Percentiles rank a stretch among this genome's conserved stretches.
phyloP scores from a whole-genome alignment of 30 jellyfish, hydroid and myxozoan genomes.

The Hydractinia symbiolongicarpus region DNA sequence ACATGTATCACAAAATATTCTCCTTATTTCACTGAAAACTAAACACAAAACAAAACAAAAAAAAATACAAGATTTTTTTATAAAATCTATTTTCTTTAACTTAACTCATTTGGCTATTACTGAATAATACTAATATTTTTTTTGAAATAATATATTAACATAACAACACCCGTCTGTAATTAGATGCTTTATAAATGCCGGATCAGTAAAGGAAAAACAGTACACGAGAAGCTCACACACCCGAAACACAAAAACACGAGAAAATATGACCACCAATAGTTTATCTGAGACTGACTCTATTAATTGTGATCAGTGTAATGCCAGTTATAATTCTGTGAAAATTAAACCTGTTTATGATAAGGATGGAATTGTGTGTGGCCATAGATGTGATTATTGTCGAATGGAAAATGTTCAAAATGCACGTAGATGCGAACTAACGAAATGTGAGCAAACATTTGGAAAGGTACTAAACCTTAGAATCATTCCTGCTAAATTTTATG shows the following conservation, averaged over 20 bases:
- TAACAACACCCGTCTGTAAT: too few species aligned
- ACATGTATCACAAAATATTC: too few species aligned
- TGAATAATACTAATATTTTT: too few species aligned
- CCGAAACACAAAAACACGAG: neutral
- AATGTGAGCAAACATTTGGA: slow-evolving; percentile 50
- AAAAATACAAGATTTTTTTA: too few species aligned
- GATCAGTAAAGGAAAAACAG: too few species aligned
- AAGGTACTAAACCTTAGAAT: slow-evolving; percentile 56
- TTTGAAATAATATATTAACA: too few species aligned
- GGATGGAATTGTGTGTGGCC: slow-evolving; percentile 48
- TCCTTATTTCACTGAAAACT: too few species aligned
- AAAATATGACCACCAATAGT: slow-evolving; percentile 8
- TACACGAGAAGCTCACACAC: neutral
- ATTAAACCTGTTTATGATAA: slow-evolving; percentile 43
- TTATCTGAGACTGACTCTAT: slow-evolving; percentile 41
- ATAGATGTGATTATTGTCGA: slow-evolving; percentile 51
- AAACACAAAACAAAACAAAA: too few species aligned
- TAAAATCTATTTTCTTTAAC: too few species aligned
- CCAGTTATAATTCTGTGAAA: slow-evolving; percentile 25
- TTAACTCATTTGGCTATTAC: too few species aligned
- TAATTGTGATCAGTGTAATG: slow-evolving; percentile 60
- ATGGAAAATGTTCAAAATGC: slow-evolving; percentile 56
- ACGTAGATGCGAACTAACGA: slow-evolving; percentile 49
- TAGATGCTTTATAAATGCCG: too few species aligned
- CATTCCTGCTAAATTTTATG: slow-evolving; percentile 68